Base-by-base conservation (phyloP, 2,888 invertebrate genomes). In the Agrotis segetum region DNA sequence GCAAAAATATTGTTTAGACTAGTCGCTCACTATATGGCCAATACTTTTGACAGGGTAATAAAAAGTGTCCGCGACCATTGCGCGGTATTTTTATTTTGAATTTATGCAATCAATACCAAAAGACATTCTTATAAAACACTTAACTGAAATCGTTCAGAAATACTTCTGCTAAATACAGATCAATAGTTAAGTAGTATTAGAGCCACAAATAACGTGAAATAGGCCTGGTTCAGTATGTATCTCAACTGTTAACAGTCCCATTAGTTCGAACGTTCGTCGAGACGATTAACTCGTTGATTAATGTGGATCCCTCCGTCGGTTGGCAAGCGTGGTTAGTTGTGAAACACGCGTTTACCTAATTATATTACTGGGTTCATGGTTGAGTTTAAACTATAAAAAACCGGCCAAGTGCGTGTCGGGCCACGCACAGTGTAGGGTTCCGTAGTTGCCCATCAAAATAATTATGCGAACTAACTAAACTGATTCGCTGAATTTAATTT, bases 311-410 rank as follows among this genome's bases (percentile, higher is more conserved):
- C 72, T 74, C 73, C 49, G 59, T 46, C 21, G 67, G 71, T 83
- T 85, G 85, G 85, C 84, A 85, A 70, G 73, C 59, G 40, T 67
- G 46, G 55, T 29, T 14, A 11, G 34, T 85, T 85, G 65, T 65
- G 79, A 81, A 83, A 85, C 55, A 58, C n/a, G n/a, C 47, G 60
- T 78, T 76, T 84, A 77, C 84, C 69, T 72, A 84, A 74, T 76
- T 71, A 78, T 78, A 76, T 52, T 73, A 44, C 55, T 67, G 75
- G 67, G 82, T 82, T 82, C 74, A 84, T 61, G 79, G 77, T 67
- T 82, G 74, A 21, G 56, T 58, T 53, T 59, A 13, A 16, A 55
- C 40, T 40, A 40, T 40, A 40, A 40, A 40, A 34, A 29, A 29
- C n/a, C n/a, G n/a, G n/a, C n/a, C n/a, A n/a, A n/a, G n/a, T n/a